Evolutionary conservation across 1,140 invertebrate species (phyloP).

Genomic region (Phymastichus coffea): DNA sequence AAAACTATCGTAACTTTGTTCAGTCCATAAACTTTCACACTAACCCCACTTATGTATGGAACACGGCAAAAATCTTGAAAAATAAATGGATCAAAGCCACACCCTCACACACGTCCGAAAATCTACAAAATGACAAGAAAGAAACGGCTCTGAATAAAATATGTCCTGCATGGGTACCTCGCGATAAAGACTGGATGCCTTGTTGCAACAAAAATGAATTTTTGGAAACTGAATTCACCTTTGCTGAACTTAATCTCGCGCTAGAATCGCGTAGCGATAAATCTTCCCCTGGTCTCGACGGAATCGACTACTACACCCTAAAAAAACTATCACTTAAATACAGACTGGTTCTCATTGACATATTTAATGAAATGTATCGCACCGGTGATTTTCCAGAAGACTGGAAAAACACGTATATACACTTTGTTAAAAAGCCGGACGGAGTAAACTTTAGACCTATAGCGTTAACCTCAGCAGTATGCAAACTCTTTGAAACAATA

Average conservation of each 20-base stretch:
- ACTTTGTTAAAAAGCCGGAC: slow-evolving; percentile 20
- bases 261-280: too few relatives aligned
- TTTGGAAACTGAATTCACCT: background rate
- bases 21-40: background rate
- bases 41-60: background rate
- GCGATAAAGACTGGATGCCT: background rate
- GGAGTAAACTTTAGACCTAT: slow-evolving; percentile 4
- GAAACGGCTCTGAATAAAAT: background rate
- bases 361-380: slow-evolving; percentile 22
- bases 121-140: background rate
- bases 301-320: background rate
- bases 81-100: slow-evolving; percentile 4
- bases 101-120: background rate
- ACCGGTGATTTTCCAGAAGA: slow-evolving; percentile 6
- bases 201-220: background rate
- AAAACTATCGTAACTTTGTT: background rate
- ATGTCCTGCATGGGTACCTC: background rate
- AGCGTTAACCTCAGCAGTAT: too few relatives aligned
- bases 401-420: too few relatives aligned
- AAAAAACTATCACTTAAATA: slow-evolving; percentile 1
- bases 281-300: background rate
- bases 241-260: background rate
- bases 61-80: slow-evolving; percentile 1
- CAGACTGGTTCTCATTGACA: slow-evolving; percentile 2
- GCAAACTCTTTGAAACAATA: too few relatives aligned